phyloP scores from a whole-genome alignment of 2,113 vertebrate genomes.

The Prunella fulvescens region DNA sequence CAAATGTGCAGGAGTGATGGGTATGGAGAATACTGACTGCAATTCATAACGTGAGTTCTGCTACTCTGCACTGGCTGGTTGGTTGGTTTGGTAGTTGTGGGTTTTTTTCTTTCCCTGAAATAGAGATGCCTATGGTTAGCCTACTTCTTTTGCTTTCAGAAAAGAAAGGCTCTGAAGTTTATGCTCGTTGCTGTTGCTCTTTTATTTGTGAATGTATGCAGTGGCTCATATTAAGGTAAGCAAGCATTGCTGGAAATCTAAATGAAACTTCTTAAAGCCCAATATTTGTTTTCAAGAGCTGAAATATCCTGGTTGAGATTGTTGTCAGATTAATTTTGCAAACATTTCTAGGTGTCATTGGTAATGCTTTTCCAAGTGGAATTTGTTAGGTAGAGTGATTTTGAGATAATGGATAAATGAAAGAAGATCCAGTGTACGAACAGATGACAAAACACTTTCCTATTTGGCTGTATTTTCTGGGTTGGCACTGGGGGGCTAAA shows the following conservation, averaged over 20 bases:
- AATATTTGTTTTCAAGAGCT: not conserved
- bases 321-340: not conserved
- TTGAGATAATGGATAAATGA: not conserved
- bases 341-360: not conserved
- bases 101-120: not conserved
- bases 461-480: not conserved
- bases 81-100: not conserved
- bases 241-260: not conserved
- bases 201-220: not conserved
- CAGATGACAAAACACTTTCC: not conserved
- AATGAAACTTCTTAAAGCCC: not conserved
- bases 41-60: not conserved
- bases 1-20: accelerated
- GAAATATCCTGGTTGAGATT: not conserved
- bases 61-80: not conserved
- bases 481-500: not conserved
- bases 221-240: not conserved
- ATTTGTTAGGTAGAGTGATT: not conserved
- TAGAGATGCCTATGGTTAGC: not conserved
- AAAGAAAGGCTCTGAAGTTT: not conserved
- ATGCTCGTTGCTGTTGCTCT: not conserved
- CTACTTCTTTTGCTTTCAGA: not conserved
- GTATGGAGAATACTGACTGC: not conserved
- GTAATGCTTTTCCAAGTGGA: not conserved
- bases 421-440: not conserved